Evolutionary conservation across 2,797 vertebrate species (phyloP).

Genomic region (Glyptemys insculpta): DNA sequence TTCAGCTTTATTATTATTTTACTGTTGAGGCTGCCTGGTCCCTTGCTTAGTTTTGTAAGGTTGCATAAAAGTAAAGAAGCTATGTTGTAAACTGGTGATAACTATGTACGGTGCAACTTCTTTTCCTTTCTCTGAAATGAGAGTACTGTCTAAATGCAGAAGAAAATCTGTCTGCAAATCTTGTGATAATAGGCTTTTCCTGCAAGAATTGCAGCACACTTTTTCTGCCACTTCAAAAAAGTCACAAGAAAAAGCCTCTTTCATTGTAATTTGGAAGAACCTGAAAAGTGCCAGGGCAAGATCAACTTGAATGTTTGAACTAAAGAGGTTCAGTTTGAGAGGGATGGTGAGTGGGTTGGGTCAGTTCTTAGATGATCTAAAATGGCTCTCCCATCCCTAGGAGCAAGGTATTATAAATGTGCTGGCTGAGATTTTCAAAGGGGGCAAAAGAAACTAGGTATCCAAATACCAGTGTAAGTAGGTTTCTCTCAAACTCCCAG

Average conservation of each 20-base stretch:
- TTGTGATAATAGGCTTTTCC: background rate
- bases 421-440: constrained; percentile 17
- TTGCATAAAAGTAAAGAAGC: background rate
- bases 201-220: background rate
- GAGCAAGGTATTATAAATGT: background rate
- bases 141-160: background rate
- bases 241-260: background rate
- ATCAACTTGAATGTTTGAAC: background rate
- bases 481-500: constrained; percentile 19
- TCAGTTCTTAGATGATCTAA: background rate
- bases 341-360: background rate
- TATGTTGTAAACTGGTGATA: background rate
- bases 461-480: background rate
- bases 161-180: background rate
- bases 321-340: background rate
- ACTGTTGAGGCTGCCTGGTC: background rate
- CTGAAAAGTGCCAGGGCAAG: background rate
- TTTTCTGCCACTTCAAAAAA: background rate
- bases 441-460: background rate
- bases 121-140: background rate
- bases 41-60: background rate
- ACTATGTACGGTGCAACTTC: background rate
- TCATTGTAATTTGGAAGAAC: background rate
- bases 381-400: background rate
- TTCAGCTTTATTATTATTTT: background rate